Conservation (phyloP, 2,888 invertebrate genomes). For the Eledone cirrhosa region DNA sequence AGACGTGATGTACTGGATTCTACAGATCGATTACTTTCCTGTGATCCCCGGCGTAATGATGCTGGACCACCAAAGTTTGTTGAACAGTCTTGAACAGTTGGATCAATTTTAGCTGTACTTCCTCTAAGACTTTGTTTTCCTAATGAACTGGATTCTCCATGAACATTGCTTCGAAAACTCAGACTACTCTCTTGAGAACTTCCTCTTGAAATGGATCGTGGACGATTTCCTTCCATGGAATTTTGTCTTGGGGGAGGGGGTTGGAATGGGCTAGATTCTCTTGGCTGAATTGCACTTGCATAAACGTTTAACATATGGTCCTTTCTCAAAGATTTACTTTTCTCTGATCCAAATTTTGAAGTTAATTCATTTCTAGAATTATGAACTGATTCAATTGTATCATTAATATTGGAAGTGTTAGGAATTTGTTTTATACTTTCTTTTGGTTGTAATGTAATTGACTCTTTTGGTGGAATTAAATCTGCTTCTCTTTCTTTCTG, state of each 20-base stretch:
- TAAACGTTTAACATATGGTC: constrained; percentile 18
- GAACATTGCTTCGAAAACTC: background rate
- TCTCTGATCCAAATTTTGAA: too few species aligned
- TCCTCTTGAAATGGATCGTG: background rate
- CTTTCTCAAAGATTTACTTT: background rate
- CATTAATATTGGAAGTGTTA: too few species aligned
- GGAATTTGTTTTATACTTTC: too few species aligned
- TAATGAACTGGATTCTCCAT: background rate
- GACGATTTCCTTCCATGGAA: background rate
- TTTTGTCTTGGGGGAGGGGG: constrained; percentile 4
- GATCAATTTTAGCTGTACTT: background rate
- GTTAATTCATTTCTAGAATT: too few species aligned
- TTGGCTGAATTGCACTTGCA: constrained; percentile 18
- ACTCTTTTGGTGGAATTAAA: too few species aligned
- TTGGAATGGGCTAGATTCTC: constrained; percentile 24
- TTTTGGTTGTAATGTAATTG: too few species aligned
- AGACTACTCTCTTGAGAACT: constrained; percentile 1
- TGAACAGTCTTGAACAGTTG: background rate
- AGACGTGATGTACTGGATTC: background rate
- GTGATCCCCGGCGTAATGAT: background rate
- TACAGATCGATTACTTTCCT: constrained; percentile 14
- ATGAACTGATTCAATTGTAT: too few species aligned
- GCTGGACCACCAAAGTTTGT: too few species aligned
- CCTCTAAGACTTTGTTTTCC: background rate
- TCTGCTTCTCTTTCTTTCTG: too few species aligned